A percentile compares a stretch with the other conserved stretches of the same genome.
These are phyloP conservation scores for Nematostella vectensis DNA, from an alignment of 92 coral and sea anemone species.

Conservation along the genomic window DNA sequence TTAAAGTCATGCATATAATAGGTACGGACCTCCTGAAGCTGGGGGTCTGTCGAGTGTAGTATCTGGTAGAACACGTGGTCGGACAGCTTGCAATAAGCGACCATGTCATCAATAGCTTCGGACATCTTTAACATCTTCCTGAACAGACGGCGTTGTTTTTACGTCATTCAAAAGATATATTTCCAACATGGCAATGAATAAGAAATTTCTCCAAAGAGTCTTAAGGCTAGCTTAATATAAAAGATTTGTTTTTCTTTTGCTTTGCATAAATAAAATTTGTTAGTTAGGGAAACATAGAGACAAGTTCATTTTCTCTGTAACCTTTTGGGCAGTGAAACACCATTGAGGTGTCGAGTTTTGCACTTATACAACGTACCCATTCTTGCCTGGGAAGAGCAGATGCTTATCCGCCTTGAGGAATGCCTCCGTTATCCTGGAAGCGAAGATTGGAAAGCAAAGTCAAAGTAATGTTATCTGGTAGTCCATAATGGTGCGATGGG, in stretches of 20 bases:
- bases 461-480: no score
- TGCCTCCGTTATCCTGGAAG: constrained; percentile 70
- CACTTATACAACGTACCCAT: constrained; percentile 49
- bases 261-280: not conserved
- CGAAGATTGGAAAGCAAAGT: no score
- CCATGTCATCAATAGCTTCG: constrained; percentile 75
- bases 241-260: not conserved
- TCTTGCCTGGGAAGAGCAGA: constrained; percentile 29
- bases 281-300: no score
- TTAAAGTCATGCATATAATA: no score
- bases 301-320: no score
- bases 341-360: no score
- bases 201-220: not conserved
- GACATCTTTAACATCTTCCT: constrained; percentile 54
- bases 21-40: constrained; percentile 45
- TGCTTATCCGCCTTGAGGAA: constrained; percentile 60
- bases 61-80: constrained; percentile 79
- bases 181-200: not conserved
- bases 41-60: constrained; percentile 45
- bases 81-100: constrained; percentile 55
- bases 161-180: not conserved
- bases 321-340: no score
- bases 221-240: not conserved
- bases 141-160: not conserved
- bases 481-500: no score